Evolutionary conservation across 2,888 invertebrate genomes (phyloP), one percentile per base, ranked within the genome.

Genomic region (Drosophila yooni): DNA sequence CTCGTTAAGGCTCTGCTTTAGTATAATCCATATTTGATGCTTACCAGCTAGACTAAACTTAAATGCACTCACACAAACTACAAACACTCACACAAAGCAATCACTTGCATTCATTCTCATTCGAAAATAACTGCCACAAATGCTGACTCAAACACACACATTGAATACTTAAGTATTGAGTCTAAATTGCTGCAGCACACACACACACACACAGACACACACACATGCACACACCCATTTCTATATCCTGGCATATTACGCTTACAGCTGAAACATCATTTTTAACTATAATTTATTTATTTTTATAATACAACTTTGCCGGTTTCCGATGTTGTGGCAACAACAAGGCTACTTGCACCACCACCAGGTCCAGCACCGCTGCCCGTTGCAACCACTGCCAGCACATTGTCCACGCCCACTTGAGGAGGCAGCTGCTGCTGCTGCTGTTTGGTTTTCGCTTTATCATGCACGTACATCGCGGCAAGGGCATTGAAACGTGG

Each of bases 401-500:
- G 58, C 2, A 65, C 82, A 74, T 72, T 81, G 56, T 86, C 83
- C 67, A 54, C 50, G 43, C 65, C 70, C 73, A 38, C 50, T 68
- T 46, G 65, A 63, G 54, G 34, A 21, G 33, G 59, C 50, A 6
- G 31, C 48, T 11, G 63, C 21, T 34, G 71, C 31, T 70, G 74
- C 51, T 61, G 72, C 51, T 88, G 84, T 62, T 79, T 78, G 75
- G 77, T 61, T 91, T 89, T 91, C 86, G 89, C 81, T 78, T 89
- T 91, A 68, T 91, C 91, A 74, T 91, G 91, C 89, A 92, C 98
- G 94, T 99, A 99, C 96, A 99, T 97, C 93, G 98, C 97, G 64
- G 99, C 98, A 91, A 99, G 94, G 94, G 98, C 98, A 94, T 98
- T 97, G 94, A 99, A 99, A 91, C 98, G 96, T 72, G 99, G 99